These are phyloP conservation scores for Campopleginae sp. DNA, from an alignment of 2,888 invertebrate species.

Conservation along the genomic window DNA sequence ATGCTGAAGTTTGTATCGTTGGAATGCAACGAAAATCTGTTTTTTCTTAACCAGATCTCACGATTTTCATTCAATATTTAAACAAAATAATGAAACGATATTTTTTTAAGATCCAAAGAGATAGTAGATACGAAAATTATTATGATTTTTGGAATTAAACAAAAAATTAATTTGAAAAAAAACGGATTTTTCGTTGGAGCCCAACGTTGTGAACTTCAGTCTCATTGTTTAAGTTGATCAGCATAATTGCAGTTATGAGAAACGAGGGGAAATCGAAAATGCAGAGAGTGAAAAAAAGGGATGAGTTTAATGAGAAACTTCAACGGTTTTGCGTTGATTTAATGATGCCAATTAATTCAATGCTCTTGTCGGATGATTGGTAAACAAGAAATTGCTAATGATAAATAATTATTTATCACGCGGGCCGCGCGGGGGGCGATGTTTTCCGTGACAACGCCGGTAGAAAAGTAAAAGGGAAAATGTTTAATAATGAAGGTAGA, in stretches of 20 bases:
- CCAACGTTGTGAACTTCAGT: too few species aligned
- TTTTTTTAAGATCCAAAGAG: too few species aligned
- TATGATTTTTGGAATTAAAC: too few species aligned
- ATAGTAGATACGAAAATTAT: too few species aligned
- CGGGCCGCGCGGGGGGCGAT: background rate
- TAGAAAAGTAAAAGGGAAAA: constrained; percentile 9
- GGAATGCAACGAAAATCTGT: too few species aligned
- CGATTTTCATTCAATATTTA: too few species aligned
- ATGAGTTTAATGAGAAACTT: background rate
- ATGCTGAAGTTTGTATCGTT: too few species aligned
- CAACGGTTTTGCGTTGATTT: background rate
- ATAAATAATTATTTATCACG: background rate
- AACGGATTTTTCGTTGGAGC: too few species aligned
- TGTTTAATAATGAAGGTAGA: constrained; percentile 43
- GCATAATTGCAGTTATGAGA: background rate
- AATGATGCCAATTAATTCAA: background rate
- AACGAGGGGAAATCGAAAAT: background rate
- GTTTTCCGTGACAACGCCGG: background rate
- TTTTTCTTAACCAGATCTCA: too few species aligned
- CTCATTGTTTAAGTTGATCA: background rate
- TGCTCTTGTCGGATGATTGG: background rate
- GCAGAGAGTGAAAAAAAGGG: background rate
- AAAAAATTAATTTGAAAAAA: too few species aligned
- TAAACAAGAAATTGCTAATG: background rate
- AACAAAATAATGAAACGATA: too few species aligned